Conservation (phyloP, 2,113 vertebrate genomes). For the Osmerus mordax region DNA sequence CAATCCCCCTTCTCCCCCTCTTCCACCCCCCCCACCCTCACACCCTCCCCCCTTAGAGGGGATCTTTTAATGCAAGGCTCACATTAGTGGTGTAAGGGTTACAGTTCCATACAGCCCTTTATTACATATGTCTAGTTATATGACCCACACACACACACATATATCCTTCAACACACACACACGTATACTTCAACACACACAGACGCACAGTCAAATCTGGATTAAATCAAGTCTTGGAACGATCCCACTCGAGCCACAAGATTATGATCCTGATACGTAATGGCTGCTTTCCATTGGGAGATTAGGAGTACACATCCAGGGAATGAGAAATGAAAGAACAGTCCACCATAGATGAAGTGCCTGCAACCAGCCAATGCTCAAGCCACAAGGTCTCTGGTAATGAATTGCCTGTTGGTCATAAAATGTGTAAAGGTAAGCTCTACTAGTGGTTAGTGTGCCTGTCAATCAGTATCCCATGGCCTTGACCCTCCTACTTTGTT, state of each 20-base stretch:
- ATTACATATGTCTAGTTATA: slow-evolving; percentile 8
- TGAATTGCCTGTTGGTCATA: no score
- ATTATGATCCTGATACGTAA: slow-evolving; percentile 2
- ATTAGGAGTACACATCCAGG: no score
- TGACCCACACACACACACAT: background rate
- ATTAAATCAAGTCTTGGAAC: slow-evolving; percentile 15
- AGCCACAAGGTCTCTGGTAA: background rate
- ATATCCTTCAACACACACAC: no score
- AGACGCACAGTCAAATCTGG: background rate
- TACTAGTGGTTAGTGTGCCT: background rate
- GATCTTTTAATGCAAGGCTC: slow-evolving; percentile 23
- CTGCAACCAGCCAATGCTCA: background rate
- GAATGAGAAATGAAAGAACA: background rate
- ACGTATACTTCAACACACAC: no score
- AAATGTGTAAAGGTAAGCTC: background rate
- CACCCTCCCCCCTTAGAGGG: slow-evolving; percentile 42
- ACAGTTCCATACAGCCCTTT: slow-evolving; percentile 14
- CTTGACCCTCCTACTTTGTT: background rate
- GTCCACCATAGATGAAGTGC: no score
- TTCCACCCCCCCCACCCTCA: no score
- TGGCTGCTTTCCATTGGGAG: background rate
- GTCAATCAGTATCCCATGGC: background rate
- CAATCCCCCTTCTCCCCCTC: no score
- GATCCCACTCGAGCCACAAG: background rate
- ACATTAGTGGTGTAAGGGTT: slow-evolving; percentile 7